Conservation (phyloP, 2,113 vertebrate species). For the Calonectris borealis region DNA sequence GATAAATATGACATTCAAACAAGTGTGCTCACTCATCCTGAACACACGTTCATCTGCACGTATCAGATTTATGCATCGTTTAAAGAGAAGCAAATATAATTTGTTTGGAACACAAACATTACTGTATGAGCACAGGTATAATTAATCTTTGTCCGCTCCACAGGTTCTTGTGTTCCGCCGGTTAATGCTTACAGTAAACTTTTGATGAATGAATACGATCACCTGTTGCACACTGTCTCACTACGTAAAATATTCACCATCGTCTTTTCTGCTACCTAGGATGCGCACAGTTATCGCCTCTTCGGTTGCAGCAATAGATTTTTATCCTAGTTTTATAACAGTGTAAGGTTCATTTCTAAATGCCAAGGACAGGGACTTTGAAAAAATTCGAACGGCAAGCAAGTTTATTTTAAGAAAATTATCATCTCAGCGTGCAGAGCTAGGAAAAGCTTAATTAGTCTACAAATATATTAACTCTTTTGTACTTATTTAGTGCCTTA, state of each 20-base stretch:
- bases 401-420: slow-evolving; percentile 25
- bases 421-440: neutral
- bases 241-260: neutral
- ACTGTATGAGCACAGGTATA: slow-evolving; percentile 80
- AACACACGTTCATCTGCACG: slow-evolving; percentile 89
- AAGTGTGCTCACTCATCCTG: slow-evolving; percentile 99
- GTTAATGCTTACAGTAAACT: slow-evolving; percentile 75
- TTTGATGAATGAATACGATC: slow-evolving; percentile 62
- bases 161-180: slow-evolving; percentile 67
- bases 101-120: slow-evolving; percentile 88
- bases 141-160: slow-evolving; percentile 84
- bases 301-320: neutral
- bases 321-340: neutral
- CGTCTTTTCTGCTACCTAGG: neutral
- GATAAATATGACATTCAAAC: slow-evolving; percentile 99
- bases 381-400: neutral
- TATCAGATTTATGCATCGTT: slow-evolving; percentile 89
- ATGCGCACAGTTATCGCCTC: neutral
- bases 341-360: neutral
- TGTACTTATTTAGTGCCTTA: neutral
- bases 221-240: slow-evolving; percentile 65
- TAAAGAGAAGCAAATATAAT: slow-evolving; percentile 90
- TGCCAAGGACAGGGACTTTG: neutral
- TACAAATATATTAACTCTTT: slow-evolving; percentile 19
- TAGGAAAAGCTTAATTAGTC: neutral